phyloP scores from a whole-genome alignment of 2,797 vertebrate genomes.

The Gymnopithys bicolor region DNA sequence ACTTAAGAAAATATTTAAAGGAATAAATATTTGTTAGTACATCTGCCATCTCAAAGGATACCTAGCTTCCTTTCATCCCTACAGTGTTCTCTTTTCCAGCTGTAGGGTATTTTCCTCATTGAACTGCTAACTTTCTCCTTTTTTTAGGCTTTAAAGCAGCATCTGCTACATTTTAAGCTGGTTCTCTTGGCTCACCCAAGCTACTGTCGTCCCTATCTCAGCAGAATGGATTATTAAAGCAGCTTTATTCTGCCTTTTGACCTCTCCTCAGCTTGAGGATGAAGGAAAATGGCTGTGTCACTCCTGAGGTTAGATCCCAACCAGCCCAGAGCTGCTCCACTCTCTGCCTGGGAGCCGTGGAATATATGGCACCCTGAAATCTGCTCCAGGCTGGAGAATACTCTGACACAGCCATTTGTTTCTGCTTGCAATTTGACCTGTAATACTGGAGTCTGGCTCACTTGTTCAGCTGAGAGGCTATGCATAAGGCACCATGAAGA shows the following conservation, averaged over 20 bases:
- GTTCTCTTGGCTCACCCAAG: not conserved
- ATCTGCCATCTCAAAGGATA: slow-evolving; percentile 48
- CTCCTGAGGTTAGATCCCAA: not conserved
- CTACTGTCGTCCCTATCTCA: not conserved
- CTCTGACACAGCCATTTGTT: not conserved
- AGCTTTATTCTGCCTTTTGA: slow-evolving; percentile 1
- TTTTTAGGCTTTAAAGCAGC: not conserved
- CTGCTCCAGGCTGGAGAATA: not conserved
- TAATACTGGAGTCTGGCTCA: not conserved
- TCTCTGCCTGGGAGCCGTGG: not conserved
- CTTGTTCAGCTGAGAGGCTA: not conserved
- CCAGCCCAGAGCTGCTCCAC: not conserved
- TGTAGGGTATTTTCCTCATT: slow-evolving; percentile 4
- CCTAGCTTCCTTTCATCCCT: slow-evolving; percentile 19
- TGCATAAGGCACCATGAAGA: not conserved
- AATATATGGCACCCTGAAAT: not conserved
- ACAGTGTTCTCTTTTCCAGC: not conserved
- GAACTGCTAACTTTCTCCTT: not conserved
- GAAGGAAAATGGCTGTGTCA: not conserved
- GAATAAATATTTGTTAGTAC: slow-evolving; percentile 55
- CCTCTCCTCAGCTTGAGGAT: not conserved
- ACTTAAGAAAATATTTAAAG: slow-evolving; percentile 49
- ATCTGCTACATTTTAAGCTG: slow-evolving; percentile 20
- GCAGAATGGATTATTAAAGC: not conserved
- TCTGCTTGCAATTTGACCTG: not conserved